A percentile compares a stretch with the other conserved stretches of the same genome.
Evolutionary conservation across 2,113 vertebrate genomes (phyloP).

Genomic region (Cyrtonyx montezumae): DNA sequence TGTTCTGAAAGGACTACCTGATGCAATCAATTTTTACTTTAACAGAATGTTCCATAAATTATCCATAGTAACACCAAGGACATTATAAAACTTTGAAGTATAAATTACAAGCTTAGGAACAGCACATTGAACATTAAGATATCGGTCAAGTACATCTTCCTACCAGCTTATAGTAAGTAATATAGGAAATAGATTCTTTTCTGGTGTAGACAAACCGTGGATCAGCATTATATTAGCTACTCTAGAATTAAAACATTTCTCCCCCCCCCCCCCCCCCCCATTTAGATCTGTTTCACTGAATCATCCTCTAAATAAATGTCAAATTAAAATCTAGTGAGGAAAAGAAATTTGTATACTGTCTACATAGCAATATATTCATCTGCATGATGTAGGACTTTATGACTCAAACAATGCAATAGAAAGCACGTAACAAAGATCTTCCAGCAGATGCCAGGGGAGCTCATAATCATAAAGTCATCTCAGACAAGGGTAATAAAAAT

Average conservation of each 20-base stretch:
- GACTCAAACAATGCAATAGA: constrained; percentile 43
- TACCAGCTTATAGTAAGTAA: constrained; percentile 52
- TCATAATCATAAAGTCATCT: constrained; percentile 71
- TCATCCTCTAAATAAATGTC: constrained; percentile 38
- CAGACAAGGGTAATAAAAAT: constrained; percentile 71
- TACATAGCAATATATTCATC: constrained; percentile 33
- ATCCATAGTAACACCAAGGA: constrained; percentile 21
- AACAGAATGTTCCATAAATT: constrained; percentile 54
- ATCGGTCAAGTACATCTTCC: constrained; percentile 49
- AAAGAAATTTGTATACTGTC: constrained; percentile 44
- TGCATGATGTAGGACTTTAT: constrained; percentile 32
- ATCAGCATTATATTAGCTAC: constrained; percentile 4
- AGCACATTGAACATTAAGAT: constrained; percentile 31
- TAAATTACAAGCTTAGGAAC: constrained; percentile 41
- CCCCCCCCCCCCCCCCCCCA: neutral
- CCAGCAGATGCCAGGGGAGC: constrained; percentile 31
- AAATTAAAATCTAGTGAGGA: constrained; percentile 54
- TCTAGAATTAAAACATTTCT: neutral
- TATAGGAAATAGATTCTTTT: constrained; percentile 27
- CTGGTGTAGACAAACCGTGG: neutral
- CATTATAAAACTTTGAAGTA: constrained; percentile 68
- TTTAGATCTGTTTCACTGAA: constrained; percentile 14
- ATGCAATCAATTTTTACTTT: constrained; percentile 48
- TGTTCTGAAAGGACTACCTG: constrained; percentile 44
- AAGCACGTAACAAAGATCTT: constrained; percentile 54